Base-by-base conservation (phyloP, 2,797 vertebrate species). In the Oreochromis mossambicus region DNA sequence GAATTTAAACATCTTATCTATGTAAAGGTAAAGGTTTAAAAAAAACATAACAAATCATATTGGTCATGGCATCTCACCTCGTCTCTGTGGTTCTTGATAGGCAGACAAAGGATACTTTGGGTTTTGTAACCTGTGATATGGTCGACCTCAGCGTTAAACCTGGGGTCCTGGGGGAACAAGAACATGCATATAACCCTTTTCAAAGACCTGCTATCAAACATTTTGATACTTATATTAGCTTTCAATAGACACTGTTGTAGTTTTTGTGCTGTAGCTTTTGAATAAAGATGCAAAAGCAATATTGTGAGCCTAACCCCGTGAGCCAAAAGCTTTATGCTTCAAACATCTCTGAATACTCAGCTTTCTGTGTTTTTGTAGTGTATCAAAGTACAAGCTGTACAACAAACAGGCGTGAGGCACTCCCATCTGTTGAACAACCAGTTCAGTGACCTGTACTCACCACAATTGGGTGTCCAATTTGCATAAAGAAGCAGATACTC, bases 81-180 rank as follows among this genome's bases (percentile, higher is more conserved):
- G 11, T 98, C 97, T 91, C 96, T 97, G 58, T 99, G 98, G 92
- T 99, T 99, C 96, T 99, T 99, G 94, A 99, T 99, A 32, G 98
- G 98, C 96, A 99, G 97, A 92, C 98, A 99, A 75, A 99, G 97
- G 89, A 99, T 98, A 81, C 98, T 99, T 85, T 99, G 98, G 29
- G 98, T 99, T 96, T 97, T 98, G 94, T 99, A 99, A 1, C 98
- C 98, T 38, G 98, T 99, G 93, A 99, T 98, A 93, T 97, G 97
- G 95, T 99, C 98, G 5, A 99, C 98, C 92, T 99, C 98, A 34
- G 98, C 98, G 77, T 99, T 99, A 93, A 99, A 99, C 90, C 98
- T 96, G 70, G 98, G 96, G 92, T 99, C 98, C 98, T 99, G 51
- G 51, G 32, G 86, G 85, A 77, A 78, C 70, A 70, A 70, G 2